These are phyloP conservation scores for Sparus aurata DNA, from an alignment of 2,797 vertebrate species.

Conservation along the genomic window DNA sequence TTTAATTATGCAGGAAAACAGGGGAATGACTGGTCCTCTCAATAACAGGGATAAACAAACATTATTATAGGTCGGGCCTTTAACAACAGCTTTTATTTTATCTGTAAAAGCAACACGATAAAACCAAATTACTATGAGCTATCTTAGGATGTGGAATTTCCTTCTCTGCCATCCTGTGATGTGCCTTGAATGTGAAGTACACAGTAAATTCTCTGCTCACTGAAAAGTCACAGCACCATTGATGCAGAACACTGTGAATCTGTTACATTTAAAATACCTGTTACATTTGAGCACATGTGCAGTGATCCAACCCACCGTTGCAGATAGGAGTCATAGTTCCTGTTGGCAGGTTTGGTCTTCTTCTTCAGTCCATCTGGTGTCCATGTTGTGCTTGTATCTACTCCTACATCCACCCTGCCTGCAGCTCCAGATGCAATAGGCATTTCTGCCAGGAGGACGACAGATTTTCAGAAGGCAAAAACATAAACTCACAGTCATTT, in stretches of 20 bases:
- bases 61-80: too few relatives aligned
- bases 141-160: background rate
- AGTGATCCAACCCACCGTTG: constrained; percentile 75
- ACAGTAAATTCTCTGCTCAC: background rate
- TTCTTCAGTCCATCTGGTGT: constrained; percentile 59
- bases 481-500: constrained; percentile 34
- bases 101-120: background rate
- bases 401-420: constrained; percentile 70
- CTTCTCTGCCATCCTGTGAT: background rate
- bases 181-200: background rate
- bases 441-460: constrained; percentile 69
- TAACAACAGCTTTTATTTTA: too few relatives aligned
- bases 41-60: too few relatives aligned
- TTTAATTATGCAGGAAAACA: too few relatives aligned
- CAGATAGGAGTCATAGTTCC: constrained; percentile 81
- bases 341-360: constrained; percentile 41
- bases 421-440: constrained; percentile 82
- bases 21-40: too few relatives aligned
- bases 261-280: background rate
- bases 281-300: background rate
- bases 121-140: background rate
- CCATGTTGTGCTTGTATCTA: constrained; percentile 54
- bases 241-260: background rate
- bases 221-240: background rate
- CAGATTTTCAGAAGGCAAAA: constrained; percentile 34